Evolutionary conservation across 2,888 invertebrate genomes (phyloP).

Genomic region (Epistrophe eligans): DNA sequence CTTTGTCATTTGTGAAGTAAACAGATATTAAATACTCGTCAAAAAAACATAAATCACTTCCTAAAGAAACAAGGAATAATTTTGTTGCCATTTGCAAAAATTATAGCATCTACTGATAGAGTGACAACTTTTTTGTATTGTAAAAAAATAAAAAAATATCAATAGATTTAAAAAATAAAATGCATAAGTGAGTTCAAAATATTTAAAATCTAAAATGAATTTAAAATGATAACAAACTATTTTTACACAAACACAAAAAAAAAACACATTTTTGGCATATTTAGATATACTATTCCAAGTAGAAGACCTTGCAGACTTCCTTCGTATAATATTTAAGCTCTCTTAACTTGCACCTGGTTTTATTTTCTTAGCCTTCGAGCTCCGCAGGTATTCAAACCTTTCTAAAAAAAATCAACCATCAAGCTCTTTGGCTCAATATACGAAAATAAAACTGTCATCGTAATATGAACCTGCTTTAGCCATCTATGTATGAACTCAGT

Average conservation of each 20-base stretch:
- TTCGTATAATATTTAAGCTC: not conserved
- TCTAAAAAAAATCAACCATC: conserved; percentile 26
- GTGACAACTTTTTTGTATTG: too few relatives aligned
- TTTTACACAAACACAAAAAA: not conserved
- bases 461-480: conserved; percentile 31
- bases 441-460: conserved; percentile 3
- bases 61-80: too few relatives aligned
- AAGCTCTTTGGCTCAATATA: conserved; percentile 2
- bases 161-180: too few relatives aligned
- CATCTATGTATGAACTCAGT: not conserved
- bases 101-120: too few relatives aligned
- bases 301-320: not conserved
- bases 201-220: too few relatives aligned
- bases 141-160: too few relatives aligned
- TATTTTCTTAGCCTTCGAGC: conserved; percentile 6
- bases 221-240: not conserved
- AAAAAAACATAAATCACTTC: too few relatives aligned
- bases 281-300: not conserved
- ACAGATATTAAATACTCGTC: too few relatives aligned
- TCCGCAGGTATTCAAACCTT: not conserved
- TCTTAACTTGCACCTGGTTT: conserved; percentile 16
- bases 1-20: too few relatives aligned
- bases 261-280: not conserved
- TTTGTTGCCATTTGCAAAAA: too few relatives aligned
- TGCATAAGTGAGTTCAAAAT: too few relatives aligned